A percentile compares a stretch with the other conserved stretches of the same genome.
These are phyloP conservation scores for Mastigias papua DNA, from an alignment of 30 jellyfish, hydroid and myxozoan genomes.

Conservation along the genomic window DNA sequence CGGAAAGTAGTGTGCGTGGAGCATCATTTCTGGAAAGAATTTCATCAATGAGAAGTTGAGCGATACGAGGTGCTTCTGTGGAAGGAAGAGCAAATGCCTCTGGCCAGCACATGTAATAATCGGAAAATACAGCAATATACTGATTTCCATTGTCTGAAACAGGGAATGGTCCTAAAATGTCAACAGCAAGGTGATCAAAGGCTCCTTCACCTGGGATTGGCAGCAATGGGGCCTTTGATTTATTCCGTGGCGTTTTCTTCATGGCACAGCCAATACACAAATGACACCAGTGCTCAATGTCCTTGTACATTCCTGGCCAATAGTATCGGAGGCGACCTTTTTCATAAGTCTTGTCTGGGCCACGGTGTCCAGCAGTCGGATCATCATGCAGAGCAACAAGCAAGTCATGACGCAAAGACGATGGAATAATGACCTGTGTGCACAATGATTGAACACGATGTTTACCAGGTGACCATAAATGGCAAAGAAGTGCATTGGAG, in stretches of 20 bases:
- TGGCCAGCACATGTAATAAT: slow-evolving; percentile 41
- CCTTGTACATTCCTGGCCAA: slow-evolving; percentile 62
- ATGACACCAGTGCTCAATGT: slow-evolving; percentile 70
- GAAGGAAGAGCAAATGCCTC: slow-evolving; percentile 48
- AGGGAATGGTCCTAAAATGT: too few species aligned
- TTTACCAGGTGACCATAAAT: slow-evolving; percentile 56
- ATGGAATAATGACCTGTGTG: slow-evolving; percentile 51
- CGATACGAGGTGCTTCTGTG: slow-evolving; percentile 43
- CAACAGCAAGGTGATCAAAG: too few species aligned
- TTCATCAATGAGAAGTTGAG: slow-evolving; percentile 46
- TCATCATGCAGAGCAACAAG: slow-evolving; percentile 52
- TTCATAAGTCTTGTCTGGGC: slow-evolving; percentile 47
- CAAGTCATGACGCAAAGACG: slow-evolving; percentile 36
- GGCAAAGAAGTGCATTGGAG: slow-evolving; percentile 33
- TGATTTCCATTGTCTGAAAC: slow-evolving; percentile 19
- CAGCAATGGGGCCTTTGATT: slow-evolving; percentile 41
- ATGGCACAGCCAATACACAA: slow-evolving; percentile 67
- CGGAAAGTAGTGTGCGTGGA: slow-evolving; percentile 53
- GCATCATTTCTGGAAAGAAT: slow-evolving; percentile 37
- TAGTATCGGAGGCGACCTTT: slow-evolving; percentile 36
- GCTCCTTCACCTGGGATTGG: too few species aligned
- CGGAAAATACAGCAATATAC: slow-evolving; percentile 32
- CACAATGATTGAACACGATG: slow-evolving; percentile 22
- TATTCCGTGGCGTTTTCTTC: slow-evolving; percentile 44
- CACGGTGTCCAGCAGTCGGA: slow-evolving; percentile 61